Evolutionary conservation across 2,797 vertebrate species (phyloP).

Genomic region (Amniataba percoides): DNA sequence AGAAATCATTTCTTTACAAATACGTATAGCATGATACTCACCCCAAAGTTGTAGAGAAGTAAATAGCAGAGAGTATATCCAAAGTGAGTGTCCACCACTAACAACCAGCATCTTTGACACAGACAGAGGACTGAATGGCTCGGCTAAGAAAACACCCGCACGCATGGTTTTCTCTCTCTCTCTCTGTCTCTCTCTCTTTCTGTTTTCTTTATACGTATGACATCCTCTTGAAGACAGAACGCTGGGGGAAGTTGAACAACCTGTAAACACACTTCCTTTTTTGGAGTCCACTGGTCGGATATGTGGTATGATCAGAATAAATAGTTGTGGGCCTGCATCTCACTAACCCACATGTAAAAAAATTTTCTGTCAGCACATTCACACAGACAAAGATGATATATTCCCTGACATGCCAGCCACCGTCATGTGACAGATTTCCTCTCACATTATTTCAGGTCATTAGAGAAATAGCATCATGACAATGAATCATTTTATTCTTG

Average conservation of each 20-base stretch:
- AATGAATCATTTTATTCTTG: neutral
- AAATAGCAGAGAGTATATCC: slow-evolving; percentile 60
- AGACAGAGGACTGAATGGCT: slow-evolving; percentile 30
- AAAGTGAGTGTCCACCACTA: slow-evolving; percentile 31
- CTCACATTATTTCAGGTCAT: too few relatives aligned
- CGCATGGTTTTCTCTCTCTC: slow-evolving; percentile 14
- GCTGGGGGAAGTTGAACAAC: slow-evolving; percentile 64
- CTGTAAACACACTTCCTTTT: slow-evolving; percentile 78
- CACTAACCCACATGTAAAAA: slow-evolving; percentile 2
- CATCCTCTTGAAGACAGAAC: slow-evolving; percentile 72
- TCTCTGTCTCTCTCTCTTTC: slow-evolving; percentile 16
- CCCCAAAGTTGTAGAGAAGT: slow-evolving; percentile 62
- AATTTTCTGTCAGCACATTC: neutral
- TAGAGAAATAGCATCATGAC: neutral
- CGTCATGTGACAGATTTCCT: neutral
- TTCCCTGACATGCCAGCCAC: too few relatives aligned
- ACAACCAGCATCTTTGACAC: slow-evolving; percentile 70
- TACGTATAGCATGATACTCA: slow-evolving; percentile 36
- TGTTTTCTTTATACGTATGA: slow-evolving; percentile 69
- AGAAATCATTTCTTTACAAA: neutral
- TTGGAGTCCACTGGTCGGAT: slow-evolving; percentile 32
- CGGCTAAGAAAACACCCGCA: slow-evolving; percentile 16
- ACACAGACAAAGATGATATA: neutral
- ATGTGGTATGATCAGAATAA: slow-evolving; percentile 37
- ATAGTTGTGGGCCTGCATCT: slow-evolving; percentile 16